Conservation (phyloP, 2,797 vertebrate species). For the Mormyrus proboscirostris region DNA sequence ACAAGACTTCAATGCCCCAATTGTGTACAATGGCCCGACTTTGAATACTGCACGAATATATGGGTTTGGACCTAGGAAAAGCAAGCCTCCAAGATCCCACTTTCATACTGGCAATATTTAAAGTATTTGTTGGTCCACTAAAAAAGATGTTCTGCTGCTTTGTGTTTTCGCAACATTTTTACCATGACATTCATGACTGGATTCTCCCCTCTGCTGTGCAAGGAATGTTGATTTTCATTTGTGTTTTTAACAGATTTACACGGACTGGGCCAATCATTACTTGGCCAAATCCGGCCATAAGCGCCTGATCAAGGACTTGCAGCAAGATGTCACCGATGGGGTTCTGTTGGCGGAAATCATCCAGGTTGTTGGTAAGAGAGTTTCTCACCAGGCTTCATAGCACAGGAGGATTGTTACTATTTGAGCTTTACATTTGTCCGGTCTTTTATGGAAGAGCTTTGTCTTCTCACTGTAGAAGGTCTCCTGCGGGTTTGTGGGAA, state of each 20-base stretch:
- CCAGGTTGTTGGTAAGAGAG: slow-evolving; percentile 87
- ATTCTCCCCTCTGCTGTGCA: slow-evolving; percentile 15
- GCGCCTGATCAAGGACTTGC: slow-evolving; percentile 91
- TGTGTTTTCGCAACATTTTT: slow-evolving; percentile 19
- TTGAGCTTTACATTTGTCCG: neutral
- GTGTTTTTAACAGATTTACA: slow-evolving; percentile 79
- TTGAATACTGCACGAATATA: slow-evolving; percentile 67
- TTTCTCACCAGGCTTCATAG: neutral
- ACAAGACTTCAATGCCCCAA: slow-evolving; percentile 61
- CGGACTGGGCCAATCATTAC: slow-evolving; percentile 98
- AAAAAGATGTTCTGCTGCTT: slow-evolving; percentile 16
- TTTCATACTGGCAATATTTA: slow-evolving; percentile 33
- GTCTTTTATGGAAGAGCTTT: neutral
- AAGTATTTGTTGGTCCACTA: slow-evolving; percentile 37
- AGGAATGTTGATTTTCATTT: slow-evolving; percentile 17
- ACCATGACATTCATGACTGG: neutral
- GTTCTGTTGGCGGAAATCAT: slow-evolving; percentile 95
- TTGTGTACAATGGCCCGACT: slow-evolving; percentile 70
- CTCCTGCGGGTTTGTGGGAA: neutral
- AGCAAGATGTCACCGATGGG: slow-evolving; percentile 92
- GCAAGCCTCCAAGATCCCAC: slow-evolving; percentile 45
- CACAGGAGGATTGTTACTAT: neutral
- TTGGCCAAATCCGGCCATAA: slow-evolving; percentile 92
- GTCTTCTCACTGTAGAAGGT: neutral
- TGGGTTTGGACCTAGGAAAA: slow-evolving; percentile 55